These are phyloP conservation scores for Eilema caniola DNA, from an alignment of 2,888 invertebrate genomes.

Conservation along the genomic window DNA sequence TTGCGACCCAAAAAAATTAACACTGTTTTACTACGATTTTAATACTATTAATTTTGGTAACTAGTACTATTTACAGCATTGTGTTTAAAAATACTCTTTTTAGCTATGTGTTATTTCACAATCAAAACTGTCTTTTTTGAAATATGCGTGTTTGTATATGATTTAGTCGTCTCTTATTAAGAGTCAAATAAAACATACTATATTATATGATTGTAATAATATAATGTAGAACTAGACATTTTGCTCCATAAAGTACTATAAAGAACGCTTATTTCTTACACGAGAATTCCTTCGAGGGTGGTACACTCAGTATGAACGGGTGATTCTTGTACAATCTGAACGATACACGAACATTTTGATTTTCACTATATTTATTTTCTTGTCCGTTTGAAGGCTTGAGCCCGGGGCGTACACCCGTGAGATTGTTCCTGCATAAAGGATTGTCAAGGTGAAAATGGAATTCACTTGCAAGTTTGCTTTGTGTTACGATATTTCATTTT, in stretches of 20 bases:
- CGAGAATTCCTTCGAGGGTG: slow-evolving; percentile 16
- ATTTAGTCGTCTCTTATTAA: too few species aligned
- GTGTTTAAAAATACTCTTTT: too few species aligned
- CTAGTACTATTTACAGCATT: too few species aligned
- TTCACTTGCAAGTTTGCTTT: slow-evolving; percentile 37
- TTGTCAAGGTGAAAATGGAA: slow-evolving; percentile 58
- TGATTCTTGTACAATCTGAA: slow-evolving; percentile 16
- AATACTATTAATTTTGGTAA: too few species aligned
- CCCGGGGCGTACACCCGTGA: slow-evolving; percentile 45
- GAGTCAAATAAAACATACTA: too few species aligned
- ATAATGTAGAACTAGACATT: neutral
- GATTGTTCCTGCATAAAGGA: slow-evolving; percentile 55
- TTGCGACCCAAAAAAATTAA: too few species aligned
- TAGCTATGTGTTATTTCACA: too few species aligned
- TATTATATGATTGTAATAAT: too few species aligned
- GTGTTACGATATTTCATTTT: slow-evolving; percentile 15
- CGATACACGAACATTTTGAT: slow-evolving; percentile 19
- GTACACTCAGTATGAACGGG: slow-evolving; percentile 4
- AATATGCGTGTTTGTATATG: too few species aligned
- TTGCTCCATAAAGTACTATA: neutral
- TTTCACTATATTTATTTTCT: slow-evolving; percentile 19
- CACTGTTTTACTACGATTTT: too few species aligned
- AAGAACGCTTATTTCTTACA: slow-evolving; percentile 14
- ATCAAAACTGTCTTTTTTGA: too few species aligned
- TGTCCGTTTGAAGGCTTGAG: neutral